Evolutionary conservation across 1,140 invertebrate species (phyloP), one percentile per base, ranked within the genome.

Genomic region (Reticulitermes speratus): DNA sequence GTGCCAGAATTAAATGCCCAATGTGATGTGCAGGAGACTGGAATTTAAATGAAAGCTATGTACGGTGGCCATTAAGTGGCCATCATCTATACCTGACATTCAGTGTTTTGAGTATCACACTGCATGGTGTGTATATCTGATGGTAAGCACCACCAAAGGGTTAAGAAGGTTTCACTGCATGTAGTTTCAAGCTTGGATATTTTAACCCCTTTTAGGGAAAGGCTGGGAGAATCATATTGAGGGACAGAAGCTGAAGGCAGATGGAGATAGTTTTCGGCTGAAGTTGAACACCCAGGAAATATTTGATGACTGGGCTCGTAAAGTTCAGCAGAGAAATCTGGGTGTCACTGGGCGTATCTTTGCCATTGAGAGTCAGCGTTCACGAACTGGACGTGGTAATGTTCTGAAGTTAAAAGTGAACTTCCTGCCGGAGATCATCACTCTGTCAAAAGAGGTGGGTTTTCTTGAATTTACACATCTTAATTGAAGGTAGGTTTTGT

Each of bases 151-250:
- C 38, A 38, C 38, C 5, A 38, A 5, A 38, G 5, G 38, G 38
- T 38, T 38, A 38, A 38, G 38, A 38, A 38, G 38, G 38, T 38
- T 38, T 38, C 38, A 38, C 38, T 38, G 38, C 38, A 38, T 55
- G 3, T 21, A 19, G 5, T 55, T 55, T 55, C 2, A 55, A 5
- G 19, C 52, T 55, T 55, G 52, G 52, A 16, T 21, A 55, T 55
- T 55, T n/a, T 83, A 44, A 25, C 44, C 30, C 5, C 30, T 45
- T 14, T 44, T 83, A 95, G 95, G 98, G 23, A 98, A 99, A 92
- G 98, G 98, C 55, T 99, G 99, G 99, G 98, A 99, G 91, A 98
- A 98, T 89, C 98, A 99, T 90, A 98, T 99, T 45, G 99, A 99
- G 91, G 99, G 99, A 84, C 98, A 99, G 90, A 99, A 99, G 90